Evolutionary conservation across 2,888 invertebrate genomes (phyloP).

Genomic region (Pantelozetes paolii): DNA sequence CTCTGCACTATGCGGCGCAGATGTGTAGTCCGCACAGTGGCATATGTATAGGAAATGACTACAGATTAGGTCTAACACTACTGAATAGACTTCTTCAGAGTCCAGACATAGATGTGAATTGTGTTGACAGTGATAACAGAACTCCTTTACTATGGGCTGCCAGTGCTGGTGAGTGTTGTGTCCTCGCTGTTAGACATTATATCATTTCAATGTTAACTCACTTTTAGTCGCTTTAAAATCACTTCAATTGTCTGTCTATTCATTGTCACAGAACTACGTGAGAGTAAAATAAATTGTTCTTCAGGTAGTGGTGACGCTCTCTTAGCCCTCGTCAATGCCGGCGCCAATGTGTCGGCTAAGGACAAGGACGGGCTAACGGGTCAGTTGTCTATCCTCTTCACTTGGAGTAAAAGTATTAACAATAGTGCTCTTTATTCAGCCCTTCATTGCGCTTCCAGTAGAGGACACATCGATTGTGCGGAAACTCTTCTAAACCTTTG

Average conservation of each 20-base stretch:
- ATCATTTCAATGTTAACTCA: neutral
- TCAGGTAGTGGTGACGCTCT: slow-evolving; percentile 64
- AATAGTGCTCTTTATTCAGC: slow-evolving; percentile 55
- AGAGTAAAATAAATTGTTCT: slow-evolving; percentile 37
- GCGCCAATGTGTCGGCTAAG: slow-evolving; percentile 72
- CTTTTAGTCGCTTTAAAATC: neutral
- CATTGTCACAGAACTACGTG: slow-evolving; percentile 30
- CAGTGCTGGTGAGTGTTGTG: slow-evolving; percentile 66
- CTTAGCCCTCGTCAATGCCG: slow-evolving; percentile 77
- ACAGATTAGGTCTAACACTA: slow-evolving; percentile 65
- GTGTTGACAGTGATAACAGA: slow-evolving; percentile 83
- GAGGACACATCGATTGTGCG: slow-evolving; percentile 87
- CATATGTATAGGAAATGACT: slow-evolving; percentile 53
- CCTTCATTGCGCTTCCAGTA: slow-evolving; percentile 91
- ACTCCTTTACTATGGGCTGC: slow-evolving; percentile 97
- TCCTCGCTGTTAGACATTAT: too few species aligned
- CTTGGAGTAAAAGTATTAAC: slow-evolving; percentile 11
- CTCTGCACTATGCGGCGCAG: slow-evolving; percentile 94
- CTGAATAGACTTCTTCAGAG: slow-evolving; percentile 71
- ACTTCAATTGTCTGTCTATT: too few species aligned
- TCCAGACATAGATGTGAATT: slow-evolving; percentile 68
- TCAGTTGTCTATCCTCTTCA: slow-evolving; percentile 47
- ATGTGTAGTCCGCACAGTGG: slow-evolving; percentile 81
- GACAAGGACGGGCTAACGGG: slow-evolving; percentile 87
- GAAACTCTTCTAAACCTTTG: slow-evolving; percentile 81